Evolutionary conservation across 2,797 vertebrate genomes (phyloP).

Genomic region (Tarsius wallacei): DNA sequence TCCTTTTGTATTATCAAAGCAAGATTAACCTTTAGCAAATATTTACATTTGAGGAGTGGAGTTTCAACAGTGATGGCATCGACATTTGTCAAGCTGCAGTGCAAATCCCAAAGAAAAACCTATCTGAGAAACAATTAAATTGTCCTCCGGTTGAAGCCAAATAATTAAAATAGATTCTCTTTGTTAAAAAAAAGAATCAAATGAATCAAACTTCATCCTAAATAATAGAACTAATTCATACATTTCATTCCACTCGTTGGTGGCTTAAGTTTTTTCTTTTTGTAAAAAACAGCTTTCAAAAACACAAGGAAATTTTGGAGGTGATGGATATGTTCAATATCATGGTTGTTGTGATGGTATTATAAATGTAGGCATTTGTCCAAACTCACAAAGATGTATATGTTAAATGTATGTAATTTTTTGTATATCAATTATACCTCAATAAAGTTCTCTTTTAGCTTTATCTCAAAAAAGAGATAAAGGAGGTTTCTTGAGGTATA

Average conservation of each 20-base stretch:
- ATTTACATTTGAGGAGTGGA: conserved; percentile 86
- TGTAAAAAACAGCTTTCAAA: neutral
- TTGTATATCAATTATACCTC: neutral
- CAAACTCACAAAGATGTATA: neutral
- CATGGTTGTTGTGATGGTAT: neutral
- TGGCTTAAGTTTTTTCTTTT: conserved; percentile 36
- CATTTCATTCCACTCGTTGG: neutral
- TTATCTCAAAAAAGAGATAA: no score
- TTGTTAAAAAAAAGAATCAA: conserved; percentile 8
- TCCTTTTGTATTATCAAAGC: conserved; percentile 59
- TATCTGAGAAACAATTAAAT: conserved; percentile 57
- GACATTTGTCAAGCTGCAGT: conserved; percentile 57
- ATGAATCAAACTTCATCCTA: conserved; percentile 52
- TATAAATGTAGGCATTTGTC: neutral
- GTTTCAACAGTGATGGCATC: conserved; percentile 43
- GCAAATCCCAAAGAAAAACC: conserved; percentile 52
- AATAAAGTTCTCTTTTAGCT: neutral
- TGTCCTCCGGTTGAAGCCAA: neutral
- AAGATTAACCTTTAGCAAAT: conserved; percentile 86
- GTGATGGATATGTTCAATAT: neutral
- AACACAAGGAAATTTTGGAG: neutral
- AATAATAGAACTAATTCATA: neutral
- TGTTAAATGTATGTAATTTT: neutral
- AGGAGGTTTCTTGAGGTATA: neutral
- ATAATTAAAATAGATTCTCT: conserved; percentile 14